Evolutionary conservation across 2,797 vertebrate genomes (phyloP), one percentile per base, ranked within the genome.

Genomic region (Brachyrhaphis roseni): DNA sequence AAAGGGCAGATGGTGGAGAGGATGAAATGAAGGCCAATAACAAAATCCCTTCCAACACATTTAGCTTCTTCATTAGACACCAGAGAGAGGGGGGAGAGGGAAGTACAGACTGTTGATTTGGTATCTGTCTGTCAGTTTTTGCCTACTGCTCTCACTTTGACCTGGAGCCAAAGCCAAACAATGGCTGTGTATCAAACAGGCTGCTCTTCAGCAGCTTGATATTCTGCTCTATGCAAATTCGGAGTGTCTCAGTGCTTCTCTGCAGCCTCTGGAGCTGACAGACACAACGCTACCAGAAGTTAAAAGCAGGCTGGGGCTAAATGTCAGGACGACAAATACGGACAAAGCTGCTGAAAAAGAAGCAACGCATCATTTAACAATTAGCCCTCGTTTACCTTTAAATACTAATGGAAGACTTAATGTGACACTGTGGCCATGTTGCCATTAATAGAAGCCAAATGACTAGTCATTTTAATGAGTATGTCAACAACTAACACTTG

Each of bases 1-100:
- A 74, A 45, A 81, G 83, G 88, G 82, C 89, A 90, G 89, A 90
- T 86, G 90, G 83, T 76, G 76, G 64, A 74, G 73, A 85, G 68
- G 74, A 70, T 70, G 77, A 90, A 82, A 79, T 78, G 84, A 86
- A 88, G 77, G 77, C 86, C 80, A 88, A 82, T 59, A 68, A 84
- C 81, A 85, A 82, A 82, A 83, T 68, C 74, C 82, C 74, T 75
- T 86, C 57, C 77, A 83, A 51, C 76, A 74, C 72, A n/a, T 85
- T 90, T 74, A 86, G 78, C 16, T 78, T 78, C 83, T 78, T 76
- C 79, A 87, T 86, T 77, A 81, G 66, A 86, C 84, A 79, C 43
- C 57, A 45, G 51, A n/a, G 76, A 84, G 8, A 34, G 23, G 8
- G 41, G 15, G 41, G 49, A 28, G 45, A 43, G 43, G 46, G 53